These are phyloP conservation scores for Lymantria dispar DNA, from an alignment of 2,888 invertebrate genomes.

Conservation along the genomic window DNA sequence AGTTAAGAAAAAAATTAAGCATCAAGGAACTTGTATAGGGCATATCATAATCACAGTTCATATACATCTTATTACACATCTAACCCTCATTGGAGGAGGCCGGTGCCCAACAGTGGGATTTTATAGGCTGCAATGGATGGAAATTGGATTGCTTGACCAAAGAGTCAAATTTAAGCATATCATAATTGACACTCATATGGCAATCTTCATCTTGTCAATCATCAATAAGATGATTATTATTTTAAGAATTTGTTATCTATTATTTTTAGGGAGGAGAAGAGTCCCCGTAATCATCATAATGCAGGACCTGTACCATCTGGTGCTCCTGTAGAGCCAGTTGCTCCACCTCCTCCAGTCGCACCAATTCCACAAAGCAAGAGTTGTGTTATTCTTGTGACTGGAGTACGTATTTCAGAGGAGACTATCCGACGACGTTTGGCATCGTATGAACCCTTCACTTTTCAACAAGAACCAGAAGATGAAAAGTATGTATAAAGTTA, in stretches of 20 bases:
- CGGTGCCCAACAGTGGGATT: too few species aligned
- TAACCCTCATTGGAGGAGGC: too few species aligned
- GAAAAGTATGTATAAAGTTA: constrained; percentile 56
- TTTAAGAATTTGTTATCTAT: neutral
- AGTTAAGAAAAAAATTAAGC: too few species aligned
- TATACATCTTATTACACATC: too few species aligned
- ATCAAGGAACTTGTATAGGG: too few species aligned
- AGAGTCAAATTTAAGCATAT: too few species aligned
- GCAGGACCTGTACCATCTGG: constrained; percentile 8
- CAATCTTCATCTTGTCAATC: too few species aligned
- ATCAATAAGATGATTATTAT: too few species aligned
- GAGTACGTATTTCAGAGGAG: constrained; percentile 67
- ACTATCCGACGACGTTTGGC: constrained; percentile 63
- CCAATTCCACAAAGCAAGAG: constrained; percentile 39
- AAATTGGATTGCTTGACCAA: too few species aligned
- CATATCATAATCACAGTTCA: too few species aligned
- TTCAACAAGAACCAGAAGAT: constrained; percentile 63
- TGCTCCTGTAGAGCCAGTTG: neutral
- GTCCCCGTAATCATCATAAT: constrained; percentile 3
- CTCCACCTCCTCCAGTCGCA: constrained; percentile 22
- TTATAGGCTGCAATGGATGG: too few species aligned
- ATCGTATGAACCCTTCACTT: constrained; percentile 71
- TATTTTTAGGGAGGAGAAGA: constrained; percentile 59
- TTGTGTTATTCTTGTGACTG: constrained; percentile 59
- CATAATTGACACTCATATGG: too few species aligned